These are phyloP conservation scores for Thumatha senex DNA, from an alignment of 2,888 invertebrate species.

Conservation along the genomic window DNA sequence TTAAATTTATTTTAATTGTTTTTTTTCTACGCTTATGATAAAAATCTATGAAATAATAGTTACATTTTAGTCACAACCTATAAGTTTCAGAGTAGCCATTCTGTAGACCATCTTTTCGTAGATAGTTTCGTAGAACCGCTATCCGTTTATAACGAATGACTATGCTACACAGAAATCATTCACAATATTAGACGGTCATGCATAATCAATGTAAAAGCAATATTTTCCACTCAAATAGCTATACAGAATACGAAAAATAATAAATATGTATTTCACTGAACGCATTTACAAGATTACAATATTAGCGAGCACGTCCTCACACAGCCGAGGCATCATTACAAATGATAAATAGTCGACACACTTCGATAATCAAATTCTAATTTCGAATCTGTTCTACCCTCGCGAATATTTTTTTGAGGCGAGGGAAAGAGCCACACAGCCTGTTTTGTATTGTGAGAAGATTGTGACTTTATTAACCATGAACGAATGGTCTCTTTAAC, in stretches of 20 bases:
- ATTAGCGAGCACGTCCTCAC: constrained; percentile 74
- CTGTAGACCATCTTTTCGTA: background rate
- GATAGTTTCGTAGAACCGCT: constrained; percentile 7
- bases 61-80: background rate
- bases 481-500: constrained; percentile 78
- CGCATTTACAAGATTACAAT: constrained; percentile 81
- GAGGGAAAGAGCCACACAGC: constrained; percentile 64
- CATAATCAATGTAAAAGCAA: constrained; percentile 69
- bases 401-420: constrained; percentile 52
- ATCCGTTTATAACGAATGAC: constrained; percentile 39
- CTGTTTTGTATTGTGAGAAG: constrained; percentile 78
- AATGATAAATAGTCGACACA: constrained; percentile 82
- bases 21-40: too few species aligned
- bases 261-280: constrained; percentile 75
- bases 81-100: background rate
- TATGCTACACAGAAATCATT: constrained; percentile 38
- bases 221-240: constrained; percentile 74
- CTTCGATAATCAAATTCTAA: constrained; percentile 84
- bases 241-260: constrained; percentile 58
- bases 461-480: constrained; percentile 82
- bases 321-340: constrained; percentile 74
- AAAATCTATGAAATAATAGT: too few species aligned
- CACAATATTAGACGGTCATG: constrained; percentile 52
- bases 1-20: too few species aligned
- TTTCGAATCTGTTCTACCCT: constrained; percentile 82